phyloP scores from a whole-genome alignment of 1,140 invertebrate species.

The Drosophila mojavensis region DNA sequence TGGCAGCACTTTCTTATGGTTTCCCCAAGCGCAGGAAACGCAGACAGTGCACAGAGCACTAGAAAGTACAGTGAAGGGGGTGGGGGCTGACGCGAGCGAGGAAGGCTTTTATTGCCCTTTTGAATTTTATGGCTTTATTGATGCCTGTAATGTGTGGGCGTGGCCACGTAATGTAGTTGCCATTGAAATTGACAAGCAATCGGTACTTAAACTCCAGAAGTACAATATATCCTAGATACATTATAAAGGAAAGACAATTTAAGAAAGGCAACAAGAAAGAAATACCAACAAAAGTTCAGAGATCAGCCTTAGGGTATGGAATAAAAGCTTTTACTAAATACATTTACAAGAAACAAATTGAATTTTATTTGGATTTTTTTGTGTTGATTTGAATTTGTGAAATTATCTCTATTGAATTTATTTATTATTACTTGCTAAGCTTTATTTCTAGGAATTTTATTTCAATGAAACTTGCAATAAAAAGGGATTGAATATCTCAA shows the following conservation, averaged over 20 bases:
- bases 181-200: slow-evolving; percentile 42
- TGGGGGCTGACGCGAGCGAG: neutral
- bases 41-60: neutral
- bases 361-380: too few relatives aligned
- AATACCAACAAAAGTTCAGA: too few relatives aligned
- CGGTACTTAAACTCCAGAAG: slow-evolving; percentile 15
- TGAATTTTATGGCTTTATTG: slow-evolving; percentile 78
- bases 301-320: too few relatives aligned
- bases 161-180: slow-evolving; percentile 68
- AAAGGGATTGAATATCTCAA: too few relatives aligned
- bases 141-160: slow-evolving; percentile 58
- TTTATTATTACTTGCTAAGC: too few relatives aligned
- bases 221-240: slow-evolving; percentile 8
- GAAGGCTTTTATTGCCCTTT: slow-evolving; percentile 70
- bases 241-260: neutral
- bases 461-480: too few relatives aligned
- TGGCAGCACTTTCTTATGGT: slow-evolving; percentile 78
- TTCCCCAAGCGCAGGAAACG: slow-evolving; percentile 25
- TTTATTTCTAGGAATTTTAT: too few relatives aligned
- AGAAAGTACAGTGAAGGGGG: neutral
- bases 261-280: neutral
- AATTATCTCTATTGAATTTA: too few relatives aligned
- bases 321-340: too few relatives aligned
- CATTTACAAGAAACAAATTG: too few relatives aligned
- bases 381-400: too few relatives aligned